phyloP scores from a whole-genome alignment of 2,888 invertebrate genomes.

The Gymnoscelis rufifasciata region DNA sequence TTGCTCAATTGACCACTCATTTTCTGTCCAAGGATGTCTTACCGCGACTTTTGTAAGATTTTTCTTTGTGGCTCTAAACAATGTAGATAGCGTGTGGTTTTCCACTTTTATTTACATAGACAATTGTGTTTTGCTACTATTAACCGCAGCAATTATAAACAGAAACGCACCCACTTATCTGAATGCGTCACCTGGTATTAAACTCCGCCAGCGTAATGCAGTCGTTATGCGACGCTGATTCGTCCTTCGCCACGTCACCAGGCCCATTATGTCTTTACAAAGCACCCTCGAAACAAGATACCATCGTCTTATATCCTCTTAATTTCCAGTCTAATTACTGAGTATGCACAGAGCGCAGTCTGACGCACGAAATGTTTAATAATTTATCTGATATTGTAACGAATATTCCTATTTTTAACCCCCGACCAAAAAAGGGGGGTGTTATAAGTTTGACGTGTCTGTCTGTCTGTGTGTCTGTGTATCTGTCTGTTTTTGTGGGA shows the following conservation, averaged over 20 bases:
- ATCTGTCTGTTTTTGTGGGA: too few relatives aligned
- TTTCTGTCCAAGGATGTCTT: too few relatives aligned
- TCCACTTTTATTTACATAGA: conserved; percentile 10
- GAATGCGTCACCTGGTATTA: conserved; percentile 43
- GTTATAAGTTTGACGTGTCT: too few relatives aligned
- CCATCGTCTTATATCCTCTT: conserved; percentile 54
- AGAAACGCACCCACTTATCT: conserved; percentile 15
- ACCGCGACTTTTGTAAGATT: not conserved
- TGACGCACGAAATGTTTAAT: conserved; percentile 41
- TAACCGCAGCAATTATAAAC: conserved; percentile 20
- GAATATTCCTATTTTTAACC: too few relatives aligned
- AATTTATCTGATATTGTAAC: conserved; percentile 19
- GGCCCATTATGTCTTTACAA: conserved; percentile 67
- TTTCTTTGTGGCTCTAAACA: not conserved
- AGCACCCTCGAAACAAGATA: conserved; percentile 72
- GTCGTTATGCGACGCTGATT: conserved; percentile 64
- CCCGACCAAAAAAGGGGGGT: too few relatives aligned
- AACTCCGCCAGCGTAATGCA: conserved; percentile 47
- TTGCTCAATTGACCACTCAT: too few relatives aligned
- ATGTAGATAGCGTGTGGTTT: conserved; percentile 11
- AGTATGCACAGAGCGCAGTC: conserved; percentile 12
- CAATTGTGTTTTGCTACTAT: conserved; percentile 8
- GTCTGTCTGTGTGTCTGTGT: too few relatives aligned
- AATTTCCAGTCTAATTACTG: conserved; percentile 55
- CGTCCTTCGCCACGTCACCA: conserved; percentile 73